Evolutionary conservation across 2,797 vertebrate genomes (phyloP).

Genomic region (Lithobates sylvaticus): DNA sequence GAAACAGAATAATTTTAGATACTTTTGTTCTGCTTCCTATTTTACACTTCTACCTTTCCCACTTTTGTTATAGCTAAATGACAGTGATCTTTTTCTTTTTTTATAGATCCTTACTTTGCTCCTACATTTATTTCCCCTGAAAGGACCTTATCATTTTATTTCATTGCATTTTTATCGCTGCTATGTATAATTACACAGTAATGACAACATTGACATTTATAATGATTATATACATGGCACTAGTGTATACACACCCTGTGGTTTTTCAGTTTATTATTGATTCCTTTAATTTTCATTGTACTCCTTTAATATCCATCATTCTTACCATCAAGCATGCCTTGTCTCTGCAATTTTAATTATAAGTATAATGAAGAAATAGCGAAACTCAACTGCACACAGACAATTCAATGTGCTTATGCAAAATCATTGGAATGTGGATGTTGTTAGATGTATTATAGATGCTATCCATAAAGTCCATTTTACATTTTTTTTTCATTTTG

Average conservation of each 20-base stretch:
- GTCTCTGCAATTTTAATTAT: neutral
- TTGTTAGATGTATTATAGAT: too few species aligned
- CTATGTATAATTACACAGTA: neutral
- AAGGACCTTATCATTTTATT: neutral
- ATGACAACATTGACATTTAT: slow-evolving; percentile 27
- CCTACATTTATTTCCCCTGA: neutral
- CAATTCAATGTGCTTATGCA: neutral
- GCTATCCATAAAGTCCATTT: too few species aligned
- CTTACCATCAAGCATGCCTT: neutral
- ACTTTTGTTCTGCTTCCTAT: neutral
- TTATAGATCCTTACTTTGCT: neutral
- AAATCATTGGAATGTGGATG: too few species aligned
- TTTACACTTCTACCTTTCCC: neutral
- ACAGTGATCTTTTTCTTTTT: neutral
- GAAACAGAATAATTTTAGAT: neutral
- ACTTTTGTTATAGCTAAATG: neutral
- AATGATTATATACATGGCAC: slow-evolving; percentile 9
- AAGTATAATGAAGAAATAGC: neutral
- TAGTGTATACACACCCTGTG: neutral
- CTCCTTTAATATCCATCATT: slow-evolving; percentile 11
- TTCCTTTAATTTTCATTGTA: neutral
- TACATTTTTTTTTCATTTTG: too few species aligned
- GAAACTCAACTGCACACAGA: neutral
- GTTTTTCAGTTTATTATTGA: neutral
- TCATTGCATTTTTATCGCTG: neutral